Evolutionary conservation across 2,113 vertebrate species (phyloP).

Genomic region (Theristicus caerulescens): DNA sequence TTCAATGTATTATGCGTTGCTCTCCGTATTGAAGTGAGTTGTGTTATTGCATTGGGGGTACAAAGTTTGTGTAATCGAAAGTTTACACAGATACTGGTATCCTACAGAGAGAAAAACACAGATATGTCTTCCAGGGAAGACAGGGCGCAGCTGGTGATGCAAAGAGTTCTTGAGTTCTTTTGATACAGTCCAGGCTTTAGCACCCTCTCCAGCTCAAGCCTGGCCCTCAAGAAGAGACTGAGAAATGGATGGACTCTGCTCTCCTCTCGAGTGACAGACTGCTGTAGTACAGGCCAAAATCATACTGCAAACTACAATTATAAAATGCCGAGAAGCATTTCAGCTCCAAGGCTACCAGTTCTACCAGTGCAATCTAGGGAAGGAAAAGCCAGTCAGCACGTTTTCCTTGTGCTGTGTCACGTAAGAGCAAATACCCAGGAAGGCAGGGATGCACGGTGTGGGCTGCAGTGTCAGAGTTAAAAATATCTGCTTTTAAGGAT

Average conservation of each 20-base stretch:
- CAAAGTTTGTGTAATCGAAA: not conserved
- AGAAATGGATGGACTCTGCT: not conserved
- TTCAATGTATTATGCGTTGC: accelerated
- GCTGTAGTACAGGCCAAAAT: not conserved
- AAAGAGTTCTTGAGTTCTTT: not conserved
- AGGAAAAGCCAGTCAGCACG: not conserved
- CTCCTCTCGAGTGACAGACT: not conserved
- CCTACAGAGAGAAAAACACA: not conserved
- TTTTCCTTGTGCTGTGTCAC: not conserved
- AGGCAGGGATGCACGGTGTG: not conserved
- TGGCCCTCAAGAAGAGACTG: not conserved
- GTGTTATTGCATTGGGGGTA: not conserved
- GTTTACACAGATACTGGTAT: not conserved
- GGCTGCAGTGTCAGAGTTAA: not conserved
- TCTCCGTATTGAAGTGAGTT: not conserved
- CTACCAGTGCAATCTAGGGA: not conserved
- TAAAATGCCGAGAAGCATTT: not conserved
- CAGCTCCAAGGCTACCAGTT: not conserved
- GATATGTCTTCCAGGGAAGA: not conserved
- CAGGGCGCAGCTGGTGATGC: not conserved
- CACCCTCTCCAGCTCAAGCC: not conserved
- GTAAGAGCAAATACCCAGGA: not conserved
- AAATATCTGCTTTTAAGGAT: not conserved
- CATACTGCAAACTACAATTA: not conserved
- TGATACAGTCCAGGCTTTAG: not conserved